Base-by-base conservation (phyloP, 2,888 invertebrate genomes). In the Charanyca ferruginea region DNA sequence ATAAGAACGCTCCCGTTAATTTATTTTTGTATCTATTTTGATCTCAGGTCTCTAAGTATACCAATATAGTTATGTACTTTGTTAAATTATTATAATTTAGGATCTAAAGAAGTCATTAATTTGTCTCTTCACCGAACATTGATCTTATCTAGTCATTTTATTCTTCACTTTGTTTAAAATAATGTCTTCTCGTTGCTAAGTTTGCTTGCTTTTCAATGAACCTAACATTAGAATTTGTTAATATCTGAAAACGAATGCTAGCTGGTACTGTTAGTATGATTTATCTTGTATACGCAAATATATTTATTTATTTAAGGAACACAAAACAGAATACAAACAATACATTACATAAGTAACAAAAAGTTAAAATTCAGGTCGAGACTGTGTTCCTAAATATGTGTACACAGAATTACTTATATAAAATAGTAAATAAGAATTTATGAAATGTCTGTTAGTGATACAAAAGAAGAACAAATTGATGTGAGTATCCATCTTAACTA, bases 1-100 rank as follows among this genome's bases (percentile, higher is more conserved):
- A 76, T 51, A 54, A 55, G 45, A 70, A 28, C 28, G 38, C 75
- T 72, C 75, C 53, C 38, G 32, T 47, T 47, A 42, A 64, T 45
- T 63, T 72, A 55, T 70, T 44, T 49, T 70, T 49, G 18, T 71
- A 62, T 28, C 11, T 62, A 13, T 67, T 70, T 44, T 44, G 25
- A 42, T 70, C 49, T 25, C 23, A 22, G 61, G 60, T 70, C 66
- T 70, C 62, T 35, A 61, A 49, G 4, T 28, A 13, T 64, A 22
- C 9, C 9, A 23, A n/a, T 51, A 42, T 32, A 51, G 9, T 49
- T 60, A 42, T 18, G 16, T 35, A 11, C 13, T 16, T 35, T 60
- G 16, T 70, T 70, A 22, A 61, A 48, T 49, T 61, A 49, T 42
- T 42, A 5, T 25, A 23, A 61, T 70, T 48, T 25, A 35, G 1